phyloP scores from a whole-genome alignment of 2,113 vertebrate species.

The Ameiurus melas region DNA sequence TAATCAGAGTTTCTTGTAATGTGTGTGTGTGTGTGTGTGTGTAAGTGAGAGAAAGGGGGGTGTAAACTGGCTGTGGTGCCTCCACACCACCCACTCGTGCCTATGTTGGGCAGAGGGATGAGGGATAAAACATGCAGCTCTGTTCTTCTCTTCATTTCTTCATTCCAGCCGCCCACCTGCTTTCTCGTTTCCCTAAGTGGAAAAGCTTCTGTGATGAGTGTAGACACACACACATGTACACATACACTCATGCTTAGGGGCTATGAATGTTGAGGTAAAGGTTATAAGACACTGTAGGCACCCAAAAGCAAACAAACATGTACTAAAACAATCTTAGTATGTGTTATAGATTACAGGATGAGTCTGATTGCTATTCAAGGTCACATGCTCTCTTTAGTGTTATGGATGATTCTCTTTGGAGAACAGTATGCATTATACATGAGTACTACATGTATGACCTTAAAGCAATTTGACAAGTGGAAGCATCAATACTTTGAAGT shows the following conservation, averaged over 20 bases:
- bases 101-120: conserved; percentile 46
- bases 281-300: conserved; percentile 35
- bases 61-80: conserved; percentile 46
- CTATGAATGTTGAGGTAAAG: conserved; percentile 12
- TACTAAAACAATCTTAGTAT: conserved; percentile 2
- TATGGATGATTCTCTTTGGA: background rate
- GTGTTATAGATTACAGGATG: background rate
- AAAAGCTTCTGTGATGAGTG: conserved; percentile 18
- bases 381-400: background rate
- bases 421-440: background rate
- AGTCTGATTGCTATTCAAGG: background rate
- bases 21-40: conserved; percentile 18
- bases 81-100: conserved; percentile 47
- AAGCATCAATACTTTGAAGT: background rate
- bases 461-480: background rate
- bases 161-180: conserved; percentile 41
- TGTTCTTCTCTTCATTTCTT: conserved; percentile 49
- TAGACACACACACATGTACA: conserved; percentile 21
- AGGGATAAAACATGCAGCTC: conserved; percentile 38
- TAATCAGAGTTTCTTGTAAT: conserved; percentile 22
- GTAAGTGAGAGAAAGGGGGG: background rate
- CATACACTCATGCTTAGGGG: background rate
- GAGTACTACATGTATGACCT: background rate
- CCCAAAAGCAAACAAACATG: background rate
- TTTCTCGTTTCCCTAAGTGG: conserved; percentile 36